Conservation (phyloP, 2,888 invertebrate species). For the Capitulum mitella region DNA sequence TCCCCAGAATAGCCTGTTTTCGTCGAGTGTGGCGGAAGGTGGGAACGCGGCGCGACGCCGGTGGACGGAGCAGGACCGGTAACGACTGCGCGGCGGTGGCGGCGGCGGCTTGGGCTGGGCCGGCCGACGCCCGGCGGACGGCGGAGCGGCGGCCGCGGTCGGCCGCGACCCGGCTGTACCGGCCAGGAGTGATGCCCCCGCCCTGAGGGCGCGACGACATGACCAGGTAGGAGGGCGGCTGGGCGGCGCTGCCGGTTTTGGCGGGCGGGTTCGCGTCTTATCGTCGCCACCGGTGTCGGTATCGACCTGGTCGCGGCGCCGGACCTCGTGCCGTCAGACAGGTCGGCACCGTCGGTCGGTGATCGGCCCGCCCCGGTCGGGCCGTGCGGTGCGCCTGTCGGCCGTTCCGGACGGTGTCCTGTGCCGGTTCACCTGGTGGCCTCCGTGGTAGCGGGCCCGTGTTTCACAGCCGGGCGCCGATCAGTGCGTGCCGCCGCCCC, state of each 20-base stretch:
- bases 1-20: constrained; percentile 12
- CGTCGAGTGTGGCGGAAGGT: background rate
- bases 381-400: background rate
- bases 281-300: background rate
- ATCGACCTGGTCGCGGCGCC: background rate
- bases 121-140: background rate
- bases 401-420: no score
- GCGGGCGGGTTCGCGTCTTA: no score
- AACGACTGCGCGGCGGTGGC: background rate
- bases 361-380: background rate
- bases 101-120: background rate
- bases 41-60: background rate
- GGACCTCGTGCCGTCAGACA: background rate
- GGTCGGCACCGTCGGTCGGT: background rate
- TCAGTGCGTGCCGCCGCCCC: background rate
- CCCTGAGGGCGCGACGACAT: background rate
- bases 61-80: background rate
- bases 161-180: background rate
- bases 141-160: no score
- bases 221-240: background rate
- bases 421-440: no score
- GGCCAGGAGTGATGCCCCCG: background rate
- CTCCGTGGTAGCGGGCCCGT: no score
- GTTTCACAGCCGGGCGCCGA: no score
- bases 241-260: no score